Evolutionary conservation across 2,888 invertebrate genomes (phyloP).

Genomic region (Dendrolimus pini): DNA sequence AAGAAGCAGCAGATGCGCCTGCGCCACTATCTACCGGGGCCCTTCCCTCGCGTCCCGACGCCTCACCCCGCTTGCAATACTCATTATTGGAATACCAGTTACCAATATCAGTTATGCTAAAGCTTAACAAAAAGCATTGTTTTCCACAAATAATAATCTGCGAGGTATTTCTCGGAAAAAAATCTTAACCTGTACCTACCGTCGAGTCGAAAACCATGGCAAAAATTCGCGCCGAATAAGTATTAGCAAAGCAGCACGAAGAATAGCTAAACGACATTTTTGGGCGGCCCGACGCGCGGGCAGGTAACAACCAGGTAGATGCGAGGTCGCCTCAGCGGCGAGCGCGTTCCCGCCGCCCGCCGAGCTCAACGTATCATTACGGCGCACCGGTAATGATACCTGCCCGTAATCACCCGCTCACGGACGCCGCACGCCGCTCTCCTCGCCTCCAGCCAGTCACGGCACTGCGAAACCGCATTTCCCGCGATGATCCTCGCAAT

Average conservation of each 20-base stretch:
- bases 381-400: slow-evolving; percentile 54
- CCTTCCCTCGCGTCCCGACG: slow-evolving; percentile 36
- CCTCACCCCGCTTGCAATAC: slow-evolving; percentile 32
- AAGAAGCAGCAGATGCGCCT: slow-evolving; percentile 70
- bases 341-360: slow-evolving; percentile 58
- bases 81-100: slow-evolving; percentile 22
- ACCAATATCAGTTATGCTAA: neutral
- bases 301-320: slow-evolving; percentile 45
- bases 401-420: slow-evolving; percentile 45
- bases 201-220: slow-evolving; percentile 34
- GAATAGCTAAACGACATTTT: slow-evolving; percentile 59
- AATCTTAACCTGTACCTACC: slow-evolving; percentile 31
- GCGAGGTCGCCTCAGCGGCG: slow-evolving; percentile 40
- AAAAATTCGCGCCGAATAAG: slow-evolving; percentile 58
- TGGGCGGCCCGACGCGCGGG: slow-evolving; percentile 30
- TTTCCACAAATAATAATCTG: too few relatives aligned
- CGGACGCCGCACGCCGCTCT: slow-evolving; percentile 23
- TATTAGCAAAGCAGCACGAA: slow-evolving; percentile 46
- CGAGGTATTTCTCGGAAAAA: slow-evolving; percentile 17
- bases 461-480: slow-evolving; percentile 28
- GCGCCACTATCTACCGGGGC: slow-evolving; percentile 54
- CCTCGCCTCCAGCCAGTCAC: slow-evolving; percentile 15
- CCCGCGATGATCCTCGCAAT: slow-evolving; percentile 67
- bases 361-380: slow-evolving; percentile 63
- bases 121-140: too few relatives aligned